These are phyloP conservation scores for Galerucella pusilla DNA, from an alignment of 2,888 invertebrate species.

Conservation along the genomic window DNA sequence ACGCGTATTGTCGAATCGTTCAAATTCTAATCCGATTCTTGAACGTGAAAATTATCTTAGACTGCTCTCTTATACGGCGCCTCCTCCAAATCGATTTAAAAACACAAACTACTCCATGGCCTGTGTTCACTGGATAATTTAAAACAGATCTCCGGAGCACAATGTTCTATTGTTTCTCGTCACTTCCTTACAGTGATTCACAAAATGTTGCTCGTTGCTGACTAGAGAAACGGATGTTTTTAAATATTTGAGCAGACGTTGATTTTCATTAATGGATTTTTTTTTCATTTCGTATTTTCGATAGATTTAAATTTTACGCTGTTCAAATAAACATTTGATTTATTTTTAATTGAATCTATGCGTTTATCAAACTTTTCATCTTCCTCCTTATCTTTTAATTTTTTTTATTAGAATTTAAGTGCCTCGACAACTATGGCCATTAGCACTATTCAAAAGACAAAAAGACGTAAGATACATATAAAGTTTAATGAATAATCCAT, in stretches of 20 bases:
- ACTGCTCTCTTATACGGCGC: background rate
- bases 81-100: background rate
- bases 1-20: background rate
- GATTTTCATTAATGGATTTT: background rate
- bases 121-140: conserved; percentile 45
- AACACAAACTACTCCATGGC: background rate
- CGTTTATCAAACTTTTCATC: no score
- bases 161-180: conserved; percentile 45
- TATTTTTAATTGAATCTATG: no score
- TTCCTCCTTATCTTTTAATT: no score
- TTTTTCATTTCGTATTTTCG: no score
- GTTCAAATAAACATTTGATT: no score
- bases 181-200: conserved; percentile 44
- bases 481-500: no score
- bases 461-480: no score
- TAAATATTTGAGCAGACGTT: background rate
- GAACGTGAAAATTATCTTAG: background rate
- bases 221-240: conserved; percentile 15
- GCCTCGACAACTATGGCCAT: no score
- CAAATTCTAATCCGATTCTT: background rate
- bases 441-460: no score
- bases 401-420: no score
- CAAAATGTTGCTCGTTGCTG: conserved; percentile 33
- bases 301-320: no score
- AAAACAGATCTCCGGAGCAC: conserved; percentile 47